Conservation (phyloP, 2,888 invertebrate species). For the Leptinotarsa haldemani region DNA sequence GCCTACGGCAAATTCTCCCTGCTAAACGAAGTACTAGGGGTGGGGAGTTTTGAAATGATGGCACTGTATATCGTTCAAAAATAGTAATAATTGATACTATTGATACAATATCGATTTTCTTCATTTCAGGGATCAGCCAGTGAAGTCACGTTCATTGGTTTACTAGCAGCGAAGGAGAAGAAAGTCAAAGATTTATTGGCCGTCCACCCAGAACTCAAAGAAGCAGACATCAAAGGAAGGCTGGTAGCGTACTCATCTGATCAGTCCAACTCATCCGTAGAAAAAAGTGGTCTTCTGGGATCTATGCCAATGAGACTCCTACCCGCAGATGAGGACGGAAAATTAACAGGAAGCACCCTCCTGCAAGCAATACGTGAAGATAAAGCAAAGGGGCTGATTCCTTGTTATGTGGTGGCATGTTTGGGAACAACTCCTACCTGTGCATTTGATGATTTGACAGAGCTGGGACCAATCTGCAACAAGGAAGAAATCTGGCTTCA, state of each 20-base stretch:
- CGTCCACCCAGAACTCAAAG: conserved; percentile 72
- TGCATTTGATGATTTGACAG: conserved; percentile 90
- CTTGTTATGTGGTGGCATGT: conserved; percentile 84
- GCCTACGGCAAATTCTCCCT: too few relatives aligned
- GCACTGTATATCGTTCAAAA: neutral
- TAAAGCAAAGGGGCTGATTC: conserved; percentile 82
- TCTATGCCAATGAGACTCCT: conserved; percentile 83
- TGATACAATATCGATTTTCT: neutral
- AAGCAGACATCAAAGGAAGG: conserved; percentile 76
- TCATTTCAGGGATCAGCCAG: conserved; percentile 84
- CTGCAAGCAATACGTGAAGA: conserved; percentile 82
- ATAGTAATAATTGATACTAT: neutral
- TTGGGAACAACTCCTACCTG: conserved; percentile 80
- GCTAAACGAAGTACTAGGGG: too few relatives aligned
- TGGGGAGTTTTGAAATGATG: too few relatives aligned
- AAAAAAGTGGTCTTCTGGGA: conserved; percentile 85
- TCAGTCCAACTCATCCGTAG: conserved; percentile 91
- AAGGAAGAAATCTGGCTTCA: conserved; percentile 88
- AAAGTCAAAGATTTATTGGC: conserved; percentile 71
- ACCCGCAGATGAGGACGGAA: conserved; percentile 75
- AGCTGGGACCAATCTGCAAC: conserved; percentile 86
- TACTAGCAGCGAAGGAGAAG: conserved; percentile 83
- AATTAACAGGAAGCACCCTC: conserved; percentile 76
- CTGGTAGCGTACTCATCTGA: conserved; percentile 87
- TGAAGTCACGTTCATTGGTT: conserved; percentile 86